Evolutionary conservation across 1,140 invertebrate species (phyloP), one percentile per base, ranked within the genome.

Genomic region (Bombus waltoni): DNA sequence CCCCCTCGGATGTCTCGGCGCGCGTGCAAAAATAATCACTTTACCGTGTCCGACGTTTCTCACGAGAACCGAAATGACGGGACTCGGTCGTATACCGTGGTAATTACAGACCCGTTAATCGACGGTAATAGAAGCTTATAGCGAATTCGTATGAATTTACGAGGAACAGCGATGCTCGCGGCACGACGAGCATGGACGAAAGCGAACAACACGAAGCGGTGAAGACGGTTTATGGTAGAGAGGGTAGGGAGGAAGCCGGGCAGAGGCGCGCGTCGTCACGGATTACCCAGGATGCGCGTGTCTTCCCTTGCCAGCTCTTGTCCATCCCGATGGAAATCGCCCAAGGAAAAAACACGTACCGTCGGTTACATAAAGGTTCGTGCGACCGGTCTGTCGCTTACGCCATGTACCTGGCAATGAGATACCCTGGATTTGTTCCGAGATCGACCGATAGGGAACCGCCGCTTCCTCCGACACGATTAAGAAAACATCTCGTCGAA

Each of bases 201-300:
- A 74, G 35, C 28, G 35, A 75, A 84, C n/a, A n/a, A 62, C 28
- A 13, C 0, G 59, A 62, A n/a, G 13, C n/a, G n/a, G 6, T 15
- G 85, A 91, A 57, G 83, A 44, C 71, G 66, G 72, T 53, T 22
- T 53, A 22, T 8, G 47, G 44, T 53, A 47, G 79, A 76, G 32
- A 74, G 62, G 81, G 79, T 38, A 73, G 59, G 75, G 81, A 85
- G 86, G 75, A 84, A 28, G 65, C 77, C 70, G 70, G 35, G 75
- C 78, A 81, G 87, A 91, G 87, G 91, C 87, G 93, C 93, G 91
- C 93, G 91, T 93, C 91, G 93, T 95, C 94, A 95, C 94, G 94
- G 92, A 90, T 90, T 88, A 91, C 86, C 90, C 94, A 95, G 94
- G 94, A 95, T 95, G 94, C 94, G 93, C 94, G 94, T 94, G 93